Percentiles rank a stretch among this genome's conserved stretches.
These are phyloP conservation scores for Xiphophorus hellerii DNA, from an alignment of 2,113 vertebrate species.

Conservation along the genomic window DNA sequence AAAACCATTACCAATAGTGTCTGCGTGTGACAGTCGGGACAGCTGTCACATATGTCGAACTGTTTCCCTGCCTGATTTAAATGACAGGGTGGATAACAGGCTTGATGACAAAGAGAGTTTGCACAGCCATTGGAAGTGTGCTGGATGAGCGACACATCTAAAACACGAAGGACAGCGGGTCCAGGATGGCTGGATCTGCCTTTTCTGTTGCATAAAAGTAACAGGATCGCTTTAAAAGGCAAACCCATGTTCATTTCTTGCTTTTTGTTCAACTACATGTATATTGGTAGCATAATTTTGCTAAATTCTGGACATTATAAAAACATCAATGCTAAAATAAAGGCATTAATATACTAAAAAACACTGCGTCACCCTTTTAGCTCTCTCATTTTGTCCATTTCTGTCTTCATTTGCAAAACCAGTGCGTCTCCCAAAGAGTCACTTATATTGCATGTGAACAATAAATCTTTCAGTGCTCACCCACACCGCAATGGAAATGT, in stretches of 20 bases:
- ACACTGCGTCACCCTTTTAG: constrained; percentile 4
- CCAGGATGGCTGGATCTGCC: no score
- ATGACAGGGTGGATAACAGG: no score
- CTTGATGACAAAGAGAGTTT: no score
- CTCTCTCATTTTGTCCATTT: constrained; percentile 26
- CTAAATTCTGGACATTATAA: constrained; percentile 32
- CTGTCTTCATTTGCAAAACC: constrained; percentile 12
- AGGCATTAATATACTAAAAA: neutral
- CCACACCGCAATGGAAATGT: constrained; percentile 54
- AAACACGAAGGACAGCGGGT: no score
- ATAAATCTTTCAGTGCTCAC: constrained; percentile 25
- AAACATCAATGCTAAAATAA: constrained; percentile 13
- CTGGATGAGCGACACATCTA: no score
- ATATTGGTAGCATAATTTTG: neutral
- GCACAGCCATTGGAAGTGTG: no score
- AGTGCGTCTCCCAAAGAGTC: neutral
- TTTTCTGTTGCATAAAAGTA: no score
- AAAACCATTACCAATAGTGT: no score
- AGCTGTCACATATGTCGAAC: no score
- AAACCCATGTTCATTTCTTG: neutral
- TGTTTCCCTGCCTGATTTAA: no score
- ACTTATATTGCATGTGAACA: constrained; percentile 14
- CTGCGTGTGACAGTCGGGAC: no score
- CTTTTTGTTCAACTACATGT: constrained; percentile 22
- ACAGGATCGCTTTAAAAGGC: no score